Conservation (phyloP, 2,113 vertebrate species). For the Alces alces region DNA sequence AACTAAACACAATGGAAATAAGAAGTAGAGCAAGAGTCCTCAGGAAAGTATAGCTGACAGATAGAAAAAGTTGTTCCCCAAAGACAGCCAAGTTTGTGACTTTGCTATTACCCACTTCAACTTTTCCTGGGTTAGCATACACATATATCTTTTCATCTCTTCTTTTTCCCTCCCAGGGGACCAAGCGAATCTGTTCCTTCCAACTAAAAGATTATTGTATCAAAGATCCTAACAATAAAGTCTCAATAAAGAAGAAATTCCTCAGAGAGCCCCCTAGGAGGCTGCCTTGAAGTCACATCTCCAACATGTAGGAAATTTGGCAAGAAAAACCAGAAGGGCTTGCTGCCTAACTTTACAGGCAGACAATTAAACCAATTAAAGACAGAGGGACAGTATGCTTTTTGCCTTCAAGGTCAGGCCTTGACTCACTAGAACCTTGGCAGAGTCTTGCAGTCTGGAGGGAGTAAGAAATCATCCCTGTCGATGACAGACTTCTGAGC, state of each 20-base stretch:
- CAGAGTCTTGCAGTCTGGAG: constrained; percentile 77
- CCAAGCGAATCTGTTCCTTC: neutral
- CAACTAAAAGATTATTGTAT: neutral
- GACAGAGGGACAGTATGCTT: constrained; percentile 71
- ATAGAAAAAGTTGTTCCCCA: neutral
- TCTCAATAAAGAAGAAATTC: constrained; percentile 55
- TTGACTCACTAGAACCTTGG: constrained; percentile 77
- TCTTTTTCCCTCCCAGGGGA: neutral
- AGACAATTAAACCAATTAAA: constrained; percentile 72
- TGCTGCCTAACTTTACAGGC: constrained; percentile 50
- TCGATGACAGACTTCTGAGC: constrained; percentile 80
- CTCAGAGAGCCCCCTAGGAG: neutral
- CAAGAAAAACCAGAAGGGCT: constrained; percentile 36
- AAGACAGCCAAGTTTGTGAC: neutral
- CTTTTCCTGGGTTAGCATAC: neutral
- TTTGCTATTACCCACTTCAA: neutral
- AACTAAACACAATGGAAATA: neutral
- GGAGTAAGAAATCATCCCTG: constrained; percentile 79
- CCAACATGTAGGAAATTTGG: neutral
- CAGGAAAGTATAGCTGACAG: neutral
- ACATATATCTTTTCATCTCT: neutral
- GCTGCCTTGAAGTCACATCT: constrained; percentile 26
- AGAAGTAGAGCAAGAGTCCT: neutral
- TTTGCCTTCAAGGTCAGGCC: constrained; percentile 81
- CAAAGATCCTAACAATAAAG: constrained; percentile 5